These are phyloP conservation scores for Brachyhypopomus gauderio DNA, from an alignment of 2,113 vertebrate genomes.

Conservation along the genomic window DNA sequence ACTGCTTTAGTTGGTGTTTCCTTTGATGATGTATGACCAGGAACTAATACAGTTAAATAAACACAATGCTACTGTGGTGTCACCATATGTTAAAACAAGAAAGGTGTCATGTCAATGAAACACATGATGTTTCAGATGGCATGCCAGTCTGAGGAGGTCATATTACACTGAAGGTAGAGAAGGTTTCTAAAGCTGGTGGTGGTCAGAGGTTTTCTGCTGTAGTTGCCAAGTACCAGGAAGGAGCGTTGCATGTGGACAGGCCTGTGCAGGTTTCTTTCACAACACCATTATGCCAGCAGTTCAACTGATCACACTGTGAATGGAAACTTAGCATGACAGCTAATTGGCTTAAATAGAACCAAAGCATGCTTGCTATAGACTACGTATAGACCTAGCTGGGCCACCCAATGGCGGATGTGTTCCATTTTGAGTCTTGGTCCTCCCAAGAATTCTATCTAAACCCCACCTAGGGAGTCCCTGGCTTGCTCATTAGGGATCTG, in stretches of 20 bases:
- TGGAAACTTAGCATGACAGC: neutral
- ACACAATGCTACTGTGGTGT: too few relatives aligned
- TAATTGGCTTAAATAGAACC: neutral
- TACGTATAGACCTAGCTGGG: too few relatives aligned
- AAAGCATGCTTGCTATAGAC: neutral
- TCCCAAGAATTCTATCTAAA: too few relatives aligned
- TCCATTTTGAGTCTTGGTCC: too few relatives aligned
- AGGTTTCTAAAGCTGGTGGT: slow-evolving; percentile 8
- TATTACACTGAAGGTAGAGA: neutral
- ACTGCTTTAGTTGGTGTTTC: too few relatives aligned
- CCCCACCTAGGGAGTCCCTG: too few relatives aligned
- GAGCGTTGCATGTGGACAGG: neutral
- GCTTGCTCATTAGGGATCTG: too few relatives aligned
- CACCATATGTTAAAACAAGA: neutral
- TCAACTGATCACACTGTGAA: neutral
- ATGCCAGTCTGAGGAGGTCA: neutral
- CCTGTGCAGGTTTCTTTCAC: neutral
- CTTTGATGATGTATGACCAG: too few relatives aligned
- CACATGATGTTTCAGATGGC: slow-evolving; percentile 2
- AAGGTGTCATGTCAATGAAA: neutral
- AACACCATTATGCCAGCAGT: neutral
- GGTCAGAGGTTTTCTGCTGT: neutral
- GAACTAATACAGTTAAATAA: too few relatives aligned
- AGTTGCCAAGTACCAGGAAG: neutral
- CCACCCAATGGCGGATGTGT: too few relatives aligned